Evolutionary conservation across 2,113 vertebrate species (phyloP), one percentile per base, ranked within the genome.

Genomic region (Larimichthys crocea): DNA sequence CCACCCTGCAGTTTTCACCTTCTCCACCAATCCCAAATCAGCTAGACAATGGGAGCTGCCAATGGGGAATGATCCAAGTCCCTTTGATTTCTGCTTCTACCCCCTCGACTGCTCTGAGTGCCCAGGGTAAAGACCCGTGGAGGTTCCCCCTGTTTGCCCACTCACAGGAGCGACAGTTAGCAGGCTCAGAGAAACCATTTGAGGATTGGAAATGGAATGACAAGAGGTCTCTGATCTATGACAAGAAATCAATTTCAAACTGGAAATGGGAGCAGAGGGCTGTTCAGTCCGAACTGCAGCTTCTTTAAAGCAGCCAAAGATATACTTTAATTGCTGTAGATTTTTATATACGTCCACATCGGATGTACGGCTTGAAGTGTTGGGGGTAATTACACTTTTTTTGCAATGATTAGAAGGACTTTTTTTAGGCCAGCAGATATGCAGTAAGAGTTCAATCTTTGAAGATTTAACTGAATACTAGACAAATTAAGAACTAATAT

Each of bases 231-330:
- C 83, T 92, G 92, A 93, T 94, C 89, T 92, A 93, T 92, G 93
- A 94, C 92, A 94, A 94, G 91, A 94, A 95, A 94, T 95, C 91
- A 92, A 94, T 94, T 94, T 91, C 86, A 79, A 91, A 93, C 90
- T 92, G 86, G 85, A 90, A 93, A 93, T 87, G 66, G 83, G 87
- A 86, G 71, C 87, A 88, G 91, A 92, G 73, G 79, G 79, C 91
- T 56, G 83, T 76, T 91, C 89, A 79, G 89, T 87, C 86, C 59
- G 35, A 89, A 86, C 84, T 61, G 64, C 76, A 14, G 83, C 79
- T 85, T 79, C 86, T 93, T 92, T 89, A 92, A 93, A 92, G 88
- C 81, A 75, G 82, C 88, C 83, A 69, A 50, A 93, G 90, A 94
- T 90, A 89, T 69, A 84, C 82, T 88, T 88, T 93, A 94, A 94